Evolutionary conservation across 1,140 invertebrate species (phyloP).

Genomic region (Brachionus asplanchnoidis): DNA sequence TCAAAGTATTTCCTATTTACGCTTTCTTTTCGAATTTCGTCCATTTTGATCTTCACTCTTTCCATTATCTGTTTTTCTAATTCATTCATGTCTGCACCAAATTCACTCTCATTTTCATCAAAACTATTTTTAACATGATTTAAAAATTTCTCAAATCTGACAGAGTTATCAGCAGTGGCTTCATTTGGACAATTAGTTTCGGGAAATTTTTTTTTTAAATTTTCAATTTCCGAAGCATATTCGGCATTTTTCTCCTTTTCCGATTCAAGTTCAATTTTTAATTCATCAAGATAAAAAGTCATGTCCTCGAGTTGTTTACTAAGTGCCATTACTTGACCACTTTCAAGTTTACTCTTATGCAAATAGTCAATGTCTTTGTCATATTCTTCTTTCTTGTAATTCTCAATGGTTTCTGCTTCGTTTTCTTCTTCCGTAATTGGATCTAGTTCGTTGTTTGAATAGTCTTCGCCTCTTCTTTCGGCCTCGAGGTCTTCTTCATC

Average conservation of each 20-base stretch:
- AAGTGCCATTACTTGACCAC: neutral
- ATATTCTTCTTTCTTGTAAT: neutral
- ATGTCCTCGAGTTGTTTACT: constrained; percentile 27
- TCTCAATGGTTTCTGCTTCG: neutral
- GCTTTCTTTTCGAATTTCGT: neutral
- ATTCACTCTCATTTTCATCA: neutral
- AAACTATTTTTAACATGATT: neutral
- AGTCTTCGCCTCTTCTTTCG: neutral
- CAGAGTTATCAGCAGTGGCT: neutral
- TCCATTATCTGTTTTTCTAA: neutral
- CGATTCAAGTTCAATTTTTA: constrained; percentile 27
- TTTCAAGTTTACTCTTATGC: neutral
- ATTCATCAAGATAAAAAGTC: constrained; percentile 36
- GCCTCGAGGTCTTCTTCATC: constrained; percentile 35
- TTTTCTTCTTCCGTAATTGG: neutral
- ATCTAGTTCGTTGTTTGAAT: neutral
- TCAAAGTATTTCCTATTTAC: constrained; percentile 6
- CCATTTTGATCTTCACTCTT: neutral
- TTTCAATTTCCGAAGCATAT: neutral
- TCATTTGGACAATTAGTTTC: neutral
- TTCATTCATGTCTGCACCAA: neutral
- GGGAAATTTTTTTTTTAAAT: neutral
- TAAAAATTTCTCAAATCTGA: constrained; percentile 21
- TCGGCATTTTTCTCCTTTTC: constrained; percentile 35
- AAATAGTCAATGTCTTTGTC: neutral